Percentiles rank a stretch among this genome's conserved stretches.
Conservation (phyloP, 2,113 vertebrate genomes). For the Ammodytes dubius region DNA sequence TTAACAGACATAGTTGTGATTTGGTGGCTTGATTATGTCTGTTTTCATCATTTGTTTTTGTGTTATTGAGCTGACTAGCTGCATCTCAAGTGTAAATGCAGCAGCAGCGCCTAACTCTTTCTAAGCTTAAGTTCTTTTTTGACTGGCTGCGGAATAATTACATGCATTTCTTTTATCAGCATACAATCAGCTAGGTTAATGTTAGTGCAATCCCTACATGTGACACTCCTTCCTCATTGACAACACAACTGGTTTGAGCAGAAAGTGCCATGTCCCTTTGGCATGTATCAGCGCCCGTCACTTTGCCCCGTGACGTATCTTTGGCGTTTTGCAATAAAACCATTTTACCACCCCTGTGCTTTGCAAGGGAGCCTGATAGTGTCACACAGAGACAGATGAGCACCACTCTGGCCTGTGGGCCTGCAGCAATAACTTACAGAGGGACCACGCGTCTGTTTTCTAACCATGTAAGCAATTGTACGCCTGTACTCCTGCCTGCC, state of each 20-base stretch:
- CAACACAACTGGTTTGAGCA: constrained; percentile 52
- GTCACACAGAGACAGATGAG: constrained; percentile 76
- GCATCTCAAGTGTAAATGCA: constrained; percentile 33
- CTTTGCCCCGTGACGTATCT: constrained; percentile 62
- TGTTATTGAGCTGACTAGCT: neutral
- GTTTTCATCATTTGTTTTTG: constrained; percentile 53
- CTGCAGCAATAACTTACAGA: constrained; percentile 70
- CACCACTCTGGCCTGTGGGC: constrained; percentile 55
- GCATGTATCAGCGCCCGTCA: constrained; percentile 52
- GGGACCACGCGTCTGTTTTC: constrained; percentile 57
- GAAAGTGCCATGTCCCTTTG: constrained; percentile 55
- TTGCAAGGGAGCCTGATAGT: constrained; percentile 70
- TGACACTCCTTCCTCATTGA: constrained; percentile 12
- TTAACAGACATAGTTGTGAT: constrained; percentile 60
- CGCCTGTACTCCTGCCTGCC: constrained; percentile 40
- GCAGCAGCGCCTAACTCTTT: constrained; percentile 7
- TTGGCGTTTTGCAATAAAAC: constrained; percentile 69
- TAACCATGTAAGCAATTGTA: constrained; percentile 68
- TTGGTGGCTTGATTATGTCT: constrained; percentile 53
- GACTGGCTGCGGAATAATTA: constrained; percentile 23
- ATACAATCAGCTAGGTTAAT: constrained; percentile 6
- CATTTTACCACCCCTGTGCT: constrained; percentile 70
- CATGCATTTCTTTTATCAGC: neutral
- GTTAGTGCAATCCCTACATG: constrained; percentile 17
- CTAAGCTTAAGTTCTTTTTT: constrained; percentile 20